Percentiles rank a stretch among this genome's conserved stretches.
phyloP scores from a whole-genome alignment of 2,888 invertebrate genomes.

The Villa cingulata region DNA sequence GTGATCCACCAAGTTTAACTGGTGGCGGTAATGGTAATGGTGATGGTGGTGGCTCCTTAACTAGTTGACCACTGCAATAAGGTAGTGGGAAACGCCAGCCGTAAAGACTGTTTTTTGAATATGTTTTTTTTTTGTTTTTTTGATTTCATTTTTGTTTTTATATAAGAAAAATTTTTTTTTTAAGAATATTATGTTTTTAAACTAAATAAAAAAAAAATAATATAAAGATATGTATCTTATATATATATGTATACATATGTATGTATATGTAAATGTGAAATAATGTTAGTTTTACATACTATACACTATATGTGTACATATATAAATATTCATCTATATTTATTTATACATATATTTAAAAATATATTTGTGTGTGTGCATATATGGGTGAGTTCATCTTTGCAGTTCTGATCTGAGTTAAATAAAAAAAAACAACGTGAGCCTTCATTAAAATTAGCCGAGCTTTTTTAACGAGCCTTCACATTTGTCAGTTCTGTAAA shows the following conservation, averaged over 20 bases:
- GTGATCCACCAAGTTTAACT: constrained; percentile 60
- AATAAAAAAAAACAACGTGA: no score
- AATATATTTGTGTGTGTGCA: no score
- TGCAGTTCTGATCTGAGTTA: no score
- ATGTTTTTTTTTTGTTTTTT: constrained; percentile 6
- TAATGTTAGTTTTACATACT: background rate
- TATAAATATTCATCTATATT: no score
- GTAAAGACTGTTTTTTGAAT: constrained; percentile 62
- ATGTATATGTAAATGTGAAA: background rate
- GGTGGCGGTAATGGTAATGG: constrained; percentile 66
- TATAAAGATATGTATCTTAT: background rate
- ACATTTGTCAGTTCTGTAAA: no score
- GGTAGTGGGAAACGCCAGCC: constrained; percentile 94
- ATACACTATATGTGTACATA: no score
- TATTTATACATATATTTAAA: no score
- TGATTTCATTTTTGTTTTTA: background rate
- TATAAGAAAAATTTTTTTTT: no score
- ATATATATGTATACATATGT: background rate
- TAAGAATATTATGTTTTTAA: background rate
- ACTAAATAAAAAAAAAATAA: background rate
- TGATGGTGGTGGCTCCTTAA: constrained; percentile 63
- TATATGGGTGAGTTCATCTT: no score
- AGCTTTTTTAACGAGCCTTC: no score
- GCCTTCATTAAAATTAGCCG: no score
- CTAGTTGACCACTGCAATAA: constrained; percentile 73